phyloP scores from a whole-genome alignment of 2,888 invertebrate species.

The Hofmannophila pseudospretella region DNA sequence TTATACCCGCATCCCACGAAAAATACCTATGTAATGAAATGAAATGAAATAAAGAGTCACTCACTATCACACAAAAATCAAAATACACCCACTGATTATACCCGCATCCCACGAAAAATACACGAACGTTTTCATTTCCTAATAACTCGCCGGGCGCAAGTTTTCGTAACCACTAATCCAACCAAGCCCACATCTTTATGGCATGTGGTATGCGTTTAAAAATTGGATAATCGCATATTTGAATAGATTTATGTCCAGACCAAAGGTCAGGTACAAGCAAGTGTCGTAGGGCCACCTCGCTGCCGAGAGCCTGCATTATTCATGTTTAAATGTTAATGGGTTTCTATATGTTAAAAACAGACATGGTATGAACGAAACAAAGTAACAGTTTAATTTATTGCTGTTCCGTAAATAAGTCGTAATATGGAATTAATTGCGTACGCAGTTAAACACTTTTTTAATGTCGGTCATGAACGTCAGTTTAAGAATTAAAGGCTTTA shows the following conservation, averaged over 20 bases:
- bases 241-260: constrained; percentile 21
- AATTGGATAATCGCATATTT: constrained; percentile 21
- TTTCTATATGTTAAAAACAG: constrained; percentile 23
- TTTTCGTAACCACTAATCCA: constrained; percentile 11
- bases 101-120: neutral
- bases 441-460: constrained; percentile 11
- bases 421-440: constrained; percentile 6
- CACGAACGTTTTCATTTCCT: neutral
- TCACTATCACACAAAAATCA: neutral
- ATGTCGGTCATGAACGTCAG: constrained; percentile 11
- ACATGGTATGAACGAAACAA: constrained; percentile 15
- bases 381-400: constrained; percentile 19
- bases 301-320: constrained; percentile 24
- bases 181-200: constrained; percentile 7
- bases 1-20: neutral
- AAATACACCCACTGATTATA: neutral
- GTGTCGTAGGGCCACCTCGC: constrained; percentile 18
- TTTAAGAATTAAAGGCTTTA: constrained; percentile 10
- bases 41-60: too few relatives aligned
- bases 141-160: constrained; percentile 1
- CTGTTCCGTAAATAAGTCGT: constrained; percentile 6
- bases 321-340: constrained; percentile 32
- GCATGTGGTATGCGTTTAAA: constrained; percentile 15
- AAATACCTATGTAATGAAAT: too few relatives aligned
- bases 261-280: constrained; percentile 20